Base-by-base conservation (phyloP, 2,888 invertebrate species). In the Trichopoda pennipes region DNA sequence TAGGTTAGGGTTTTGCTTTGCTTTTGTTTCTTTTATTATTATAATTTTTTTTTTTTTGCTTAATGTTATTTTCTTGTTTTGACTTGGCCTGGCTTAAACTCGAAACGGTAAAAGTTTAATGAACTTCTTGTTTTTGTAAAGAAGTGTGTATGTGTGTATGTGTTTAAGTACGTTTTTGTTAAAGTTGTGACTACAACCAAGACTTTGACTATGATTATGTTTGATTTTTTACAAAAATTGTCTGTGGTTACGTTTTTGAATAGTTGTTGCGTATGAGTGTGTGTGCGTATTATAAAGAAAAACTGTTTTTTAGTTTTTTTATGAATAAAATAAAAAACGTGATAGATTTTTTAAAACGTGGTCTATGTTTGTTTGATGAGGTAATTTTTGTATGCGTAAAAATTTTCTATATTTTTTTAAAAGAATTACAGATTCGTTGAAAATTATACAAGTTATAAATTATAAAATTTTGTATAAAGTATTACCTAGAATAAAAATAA, bases 1-100 rank as follows among this genome's bases (percentile, higher is more conserved):
- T 75, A 82, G 81, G 81, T 82, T 82, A 82, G 78, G 81, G 78
- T 82, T 70, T 69, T 42, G 12, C n/a, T n/a, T 55, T 42, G 23
- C 28, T 53, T 42, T 60, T 32, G 9, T 28, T 32, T 70, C 32
- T 64, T 7, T 56, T 63, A 7, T 8, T 35, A 12, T 28, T 17
- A 1, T 12, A 23, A 47, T n/a, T 53, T 14, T 32, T 35, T 64
- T 53, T 38, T 35, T 4, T 35, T 35, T 8, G 8, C 8, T 42
- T 64, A 19, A 35, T 19, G 19, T 21, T 63, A 55, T 19, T 68
- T 73, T 42, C 35, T 35, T 35, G 35, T 58, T 72, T 79, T 66
- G 78, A 60, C 42, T 66, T 80, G 70, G 69, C 63, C 64, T 81
- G 81, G 76, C 72, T 81, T 70, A 78, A 56, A 74, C 56, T 64